Evolutionary conservation across 1,140 invertebrate species (phyloP), one percentile per base, ranked within the genome.

Genomic region (Musca vetustissima): DNA sequence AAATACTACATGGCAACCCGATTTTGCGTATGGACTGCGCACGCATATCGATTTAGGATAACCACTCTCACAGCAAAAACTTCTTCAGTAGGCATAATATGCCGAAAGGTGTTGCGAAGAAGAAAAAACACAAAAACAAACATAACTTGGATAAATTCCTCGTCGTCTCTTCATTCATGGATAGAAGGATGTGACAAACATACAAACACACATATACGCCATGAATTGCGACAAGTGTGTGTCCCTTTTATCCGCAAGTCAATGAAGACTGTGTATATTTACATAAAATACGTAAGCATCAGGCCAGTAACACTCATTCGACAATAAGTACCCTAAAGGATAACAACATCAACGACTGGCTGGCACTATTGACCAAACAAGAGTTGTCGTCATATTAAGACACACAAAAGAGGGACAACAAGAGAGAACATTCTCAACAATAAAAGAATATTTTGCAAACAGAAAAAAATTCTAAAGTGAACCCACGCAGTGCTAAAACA

Each of bases 41-140:
- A 68, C 66, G 66, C 66, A 68, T 68, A 68, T 68, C 24, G 66
- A 68, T 68, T 68, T 28, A 49, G 64, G 49, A 50, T 52, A 52
- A 66, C 47, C 15, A 66, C 47, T 24, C 32, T 36, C 57, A 19
- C 8, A 28, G 32, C 24, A 17, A 36, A 13, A 14, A 15, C 6
- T 43, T 43, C 13, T 43, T 43, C 11, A 43, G 11, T 9, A 13
- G 36, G 36, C 17, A 61, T 8, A 25, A 17, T n/a, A 11, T 61
- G n/a, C 53, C 24, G n/a, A 36, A 61, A 61, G 28, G 28, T 36
- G 13, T 43, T 61, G 19, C 57, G 57, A 61, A 65, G 24, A 65
- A n/a, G n/a, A n/a, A n/a, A n/a, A 65, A 49, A 65, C 36, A 65
- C 64, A 65, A 48, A 65, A 65, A 65, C 64, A 61, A 61, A 61